These are phyloP conservation scores for Hyposmocoma kahamanoa DNA, from an alignment of 1,140 invertebrate genomes.

Conservation along the genomic window DNA sequence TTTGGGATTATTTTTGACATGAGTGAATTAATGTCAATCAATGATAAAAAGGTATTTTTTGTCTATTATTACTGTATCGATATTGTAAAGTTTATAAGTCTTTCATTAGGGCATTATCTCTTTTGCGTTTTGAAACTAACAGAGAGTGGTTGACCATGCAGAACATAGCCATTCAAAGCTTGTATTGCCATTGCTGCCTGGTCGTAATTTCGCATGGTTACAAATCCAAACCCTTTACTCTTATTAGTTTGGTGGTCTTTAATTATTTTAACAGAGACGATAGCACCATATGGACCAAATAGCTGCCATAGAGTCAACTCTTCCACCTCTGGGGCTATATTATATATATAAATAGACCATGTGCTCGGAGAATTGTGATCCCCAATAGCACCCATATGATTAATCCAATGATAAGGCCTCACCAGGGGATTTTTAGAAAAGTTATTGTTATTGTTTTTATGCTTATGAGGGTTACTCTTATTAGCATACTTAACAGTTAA, in stretches of 20 bases:
- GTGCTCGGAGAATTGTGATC: constrained; percentile 79
- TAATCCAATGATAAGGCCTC: constrained; percentile 69
- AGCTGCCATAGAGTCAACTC: constrained; percentile 99
- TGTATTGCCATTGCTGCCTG: constrained; percentile 98
- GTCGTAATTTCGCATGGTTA: constrained; percentile 99
- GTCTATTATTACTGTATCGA: constrained; percentile 69
- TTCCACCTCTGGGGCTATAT: constrained; percentile 97
- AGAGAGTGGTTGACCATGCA: constrained; percentile 97
- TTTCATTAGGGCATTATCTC: constrained; percentile 67
- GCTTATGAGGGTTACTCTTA: constrained; percentile 70
- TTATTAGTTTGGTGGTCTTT: constrained; percentile 98
- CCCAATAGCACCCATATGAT: constrained; percentile 73
- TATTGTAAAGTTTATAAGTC: constrained; percentile 55
- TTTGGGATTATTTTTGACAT: constrained; percentile 43
- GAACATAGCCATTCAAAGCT: constrained; percentile 96
- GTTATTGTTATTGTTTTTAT: constrained; percentile 69
- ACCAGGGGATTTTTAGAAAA: constrained; percentile 59
- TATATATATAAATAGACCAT: constrained; percentile 99
- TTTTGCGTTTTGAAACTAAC: constrained; percentile 98
- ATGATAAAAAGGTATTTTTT: constrained; percentile 56
- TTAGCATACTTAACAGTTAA: constrained; percentile 74
- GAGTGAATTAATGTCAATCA: constrained; percentile 51
- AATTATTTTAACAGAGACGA: constrained; percentile 98
- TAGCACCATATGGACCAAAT: constrained; percentile 99
- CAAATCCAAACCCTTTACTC: constrained; percentile 99